Conservation (phyloP, 1,140 invertebrate species). For the Ephestia elutella region DNA sequence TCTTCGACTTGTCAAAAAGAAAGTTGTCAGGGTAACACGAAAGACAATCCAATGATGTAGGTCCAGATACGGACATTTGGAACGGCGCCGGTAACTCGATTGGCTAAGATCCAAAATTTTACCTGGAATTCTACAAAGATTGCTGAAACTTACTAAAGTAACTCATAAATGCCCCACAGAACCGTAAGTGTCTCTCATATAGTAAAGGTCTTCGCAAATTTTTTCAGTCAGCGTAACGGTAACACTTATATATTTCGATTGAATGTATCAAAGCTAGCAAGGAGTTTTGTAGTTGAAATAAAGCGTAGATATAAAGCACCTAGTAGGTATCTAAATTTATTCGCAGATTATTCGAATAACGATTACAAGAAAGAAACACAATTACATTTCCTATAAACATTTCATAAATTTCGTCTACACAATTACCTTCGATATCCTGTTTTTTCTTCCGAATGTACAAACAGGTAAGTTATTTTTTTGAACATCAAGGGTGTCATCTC, state of each 20-base stretch:
- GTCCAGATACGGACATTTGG: background rate
- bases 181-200: background rate
- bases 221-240: no score
- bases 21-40: background rate
- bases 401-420: no score
- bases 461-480: background rate
- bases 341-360: background rate
- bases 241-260: no score
- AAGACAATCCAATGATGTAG: background rate
- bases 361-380: no score
- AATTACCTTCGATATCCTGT: background rate
- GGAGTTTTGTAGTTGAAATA: no score
- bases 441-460: background rate
- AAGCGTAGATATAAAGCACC: no score
- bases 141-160: no score
- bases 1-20: background rate
- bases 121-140: background rate
- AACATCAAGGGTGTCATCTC: background rate
- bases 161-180: no score
- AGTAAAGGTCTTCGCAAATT: background rate
- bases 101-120: background rate
- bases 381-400: no score
- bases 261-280: no score
- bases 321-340: no score
- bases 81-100: background rate